Conservation (phyloP, 1,140 invertebrate species). For the Drosophila virilis region DNA sequence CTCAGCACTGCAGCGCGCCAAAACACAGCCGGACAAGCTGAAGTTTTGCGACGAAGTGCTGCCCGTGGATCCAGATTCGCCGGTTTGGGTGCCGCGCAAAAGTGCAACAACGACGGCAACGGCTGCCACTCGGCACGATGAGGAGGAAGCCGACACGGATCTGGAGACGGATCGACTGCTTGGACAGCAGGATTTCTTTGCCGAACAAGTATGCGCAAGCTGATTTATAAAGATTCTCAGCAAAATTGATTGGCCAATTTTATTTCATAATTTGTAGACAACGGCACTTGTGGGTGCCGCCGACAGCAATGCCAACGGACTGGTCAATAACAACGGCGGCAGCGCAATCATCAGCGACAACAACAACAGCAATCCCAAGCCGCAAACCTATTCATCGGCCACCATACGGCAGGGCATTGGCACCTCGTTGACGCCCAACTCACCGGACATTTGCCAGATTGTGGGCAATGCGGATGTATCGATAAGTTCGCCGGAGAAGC, state of each 20-base stretch:
- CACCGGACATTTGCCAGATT: conserved; percentile 80
- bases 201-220: conserved; percentile 87
- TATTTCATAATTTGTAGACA: conserved; percentile 10
- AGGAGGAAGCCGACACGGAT: conserved; percentile 94
- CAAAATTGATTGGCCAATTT: neutral
- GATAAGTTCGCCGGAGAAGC: conserved; percentile 74
- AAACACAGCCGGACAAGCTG: conserved; percentile 81
- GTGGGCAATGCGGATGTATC: conserved; percentile 65
- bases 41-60: conserved; percentile 79
- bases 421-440: conserved; percentile 75
- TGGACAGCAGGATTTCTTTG: conserved; percentile 94
- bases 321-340: conserved; percentile 42
- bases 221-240: neutral
- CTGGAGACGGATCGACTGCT: conserved; percentile 94
- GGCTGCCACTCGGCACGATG: conserved; percentile 33
- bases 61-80: conserved; percentile 73
- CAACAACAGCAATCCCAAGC: conserved; percentile 72
- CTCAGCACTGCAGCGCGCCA: conserved; percentile 90
- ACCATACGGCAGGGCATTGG: conserved; percentile 82
- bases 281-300: conserved; percentile 15
- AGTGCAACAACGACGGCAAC: conserved; percentile 6
- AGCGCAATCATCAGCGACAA: conserved; percentile 57
- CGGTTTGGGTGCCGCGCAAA: conserved; percentile 82
- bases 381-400: conserved; percentile 73
- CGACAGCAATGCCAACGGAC: conserved; percentile 68